phyloP scores from a whole-genome alignment of 1,140 invertebrate species.

The Tetramorium parvispinum region DNA sequence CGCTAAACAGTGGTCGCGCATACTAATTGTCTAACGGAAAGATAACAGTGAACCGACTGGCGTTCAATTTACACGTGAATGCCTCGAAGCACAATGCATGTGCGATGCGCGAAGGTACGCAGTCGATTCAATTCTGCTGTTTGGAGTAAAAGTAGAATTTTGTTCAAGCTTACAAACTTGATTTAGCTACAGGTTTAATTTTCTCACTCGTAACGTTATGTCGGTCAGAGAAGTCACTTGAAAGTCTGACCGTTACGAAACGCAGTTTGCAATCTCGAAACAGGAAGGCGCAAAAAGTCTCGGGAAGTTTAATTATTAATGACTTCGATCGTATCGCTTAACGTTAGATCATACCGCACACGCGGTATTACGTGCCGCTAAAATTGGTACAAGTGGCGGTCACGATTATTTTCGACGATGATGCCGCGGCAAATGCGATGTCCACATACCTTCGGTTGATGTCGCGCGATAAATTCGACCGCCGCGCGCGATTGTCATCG shows the following conservation, averaged over 20 bases:
- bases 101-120: neutral
- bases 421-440: neutral
- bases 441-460: neutral
- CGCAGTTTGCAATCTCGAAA: neutral
- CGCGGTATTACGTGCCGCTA: constrained; percentile 22
- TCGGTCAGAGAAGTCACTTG: neutral
- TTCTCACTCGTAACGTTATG: neutral
- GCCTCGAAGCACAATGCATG: neutral
- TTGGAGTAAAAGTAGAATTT: neutral
- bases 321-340: constrained; percentile 12
- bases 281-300: neutral
- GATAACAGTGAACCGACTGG: constrained; percentile 45
- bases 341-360: neutral
- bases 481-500: neutral
- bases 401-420: constrained; percentile 60
- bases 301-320: neutral
- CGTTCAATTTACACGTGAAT: constrained; percentile 48
- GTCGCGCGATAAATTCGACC: neutral
- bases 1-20: neutral
- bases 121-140: neutral
- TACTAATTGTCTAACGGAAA: constrained; percentile 55
- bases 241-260: neutral
- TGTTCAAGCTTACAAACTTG: no score
- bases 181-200: neutral
- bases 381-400: constrained; percentile 42